Evolutionary conservation across 1,140 invertebrate species (phyloP), one percentile per base, ranked within the genome.

Genomic region (Hypsibius dujardini): DNA sequence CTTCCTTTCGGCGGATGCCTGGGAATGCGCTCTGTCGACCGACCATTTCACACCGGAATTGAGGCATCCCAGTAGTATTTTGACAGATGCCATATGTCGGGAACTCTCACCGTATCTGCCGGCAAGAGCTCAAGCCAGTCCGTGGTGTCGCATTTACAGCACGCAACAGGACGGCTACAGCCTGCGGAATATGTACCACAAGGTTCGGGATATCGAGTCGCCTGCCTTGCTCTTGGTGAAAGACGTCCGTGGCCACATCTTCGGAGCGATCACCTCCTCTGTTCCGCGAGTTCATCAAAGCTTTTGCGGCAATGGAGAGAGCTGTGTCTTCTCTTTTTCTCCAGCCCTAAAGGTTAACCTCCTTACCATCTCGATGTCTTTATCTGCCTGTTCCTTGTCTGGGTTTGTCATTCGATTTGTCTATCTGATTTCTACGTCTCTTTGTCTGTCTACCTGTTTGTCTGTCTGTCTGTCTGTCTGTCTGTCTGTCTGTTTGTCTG

Each of bases 161-260:
- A 56, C 50, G 7, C 7, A 56, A 12, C 50, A 56, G 50, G 7
- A 56, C n/a, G 50, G 50, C 7, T 56, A 56, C 50, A n/a, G 50
- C n/a, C 50, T 56, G 50, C 50, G n/a, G 7, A 56, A 56, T 56
- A 7, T 56, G 50, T 56, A 56, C n/a, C 50, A n/a, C 50, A 7
- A n/a, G 50, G 50, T 56, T 56, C 7, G 50, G 7, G 50, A 56
- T n/a, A 56, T 7, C 50, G 50, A 56, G n/a, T 7, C 50, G 50
- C 50, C 50, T 7, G 50, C n/a, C 7, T n/a, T 56, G 50, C 7
- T 56, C 50, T 12, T 56, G 7, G n/a, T 56, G 7, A n/a, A 56
- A n/a, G 50, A 56, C 50, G 50, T n/a, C n/a, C 50, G n/a, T 7
- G 50, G 50, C n/a, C 50, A 56, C n/a, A n/a, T 56, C n/a, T 56